Percentiles rank a stretch among this genome's conserved stretches.
Conservation (phyloP, 1,140 invertebrate genomes). For the Aphaenogaster ashmeadi region DNA sequence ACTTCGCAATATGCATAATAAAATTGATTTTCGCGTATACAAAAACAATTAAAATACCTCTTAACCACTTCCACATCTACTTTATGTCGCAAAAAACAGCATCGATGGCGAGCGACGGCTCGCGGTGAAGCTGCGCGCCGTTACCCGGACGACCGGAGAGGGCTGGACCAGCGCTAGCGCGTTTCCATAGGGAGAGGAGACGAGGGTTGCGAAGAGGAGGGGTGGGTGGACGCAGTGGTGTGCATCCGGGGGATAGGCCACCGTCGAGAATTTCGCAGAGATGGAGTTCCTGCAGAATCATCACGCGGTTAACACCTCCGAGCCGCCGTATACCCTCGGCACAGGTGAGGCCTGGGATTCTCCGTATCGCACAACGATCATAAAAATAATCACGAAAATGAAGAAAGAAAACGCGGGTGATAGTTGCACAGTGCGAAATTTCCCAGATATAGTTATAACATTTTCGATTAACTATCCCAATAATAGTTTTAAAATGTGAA, state of each 20-base stretch:
- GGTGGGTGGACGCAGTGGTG: constrained; percentile 79
- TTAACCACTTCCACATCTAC: neutral
- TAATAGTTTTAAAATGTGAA: neutral
- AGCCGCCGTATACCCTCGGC: constrained; percentile 85
- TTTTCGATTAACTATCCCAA: neutral
- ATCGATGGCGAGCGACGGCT: constrained; percentile 50
- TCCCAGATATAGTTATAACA: neutral
- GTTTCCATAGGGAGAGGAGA: constrained; percentile 79
- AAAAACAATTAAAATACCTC: neutral
- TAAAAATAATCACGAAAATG: neutral
- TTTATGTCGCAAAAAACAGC: constrained; percentile 25
- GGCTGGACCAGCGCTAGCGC: constrained; percentile 82
- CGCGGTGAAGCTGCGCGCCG: constrained; percentile 74
- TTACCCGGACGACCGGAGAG: constrained; percentile 85
- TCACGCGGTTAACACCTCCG: constrained; percentile 86
- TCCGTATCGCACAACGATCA: neutral
- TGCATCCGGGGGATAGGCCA: constrained; percentile 81
- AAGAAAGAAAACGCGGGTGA: neutral
- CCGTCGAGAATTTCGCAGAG: constrained; percentile 84
- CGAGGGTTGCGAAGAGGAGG: constrained; percentile 74
- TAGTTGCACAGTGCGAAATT: constrained; percentile 9
- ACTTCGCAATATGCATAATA: neutral
- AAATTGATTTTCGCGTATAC: neutral
- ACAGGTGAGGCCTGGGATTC: constrained; percentile 80
- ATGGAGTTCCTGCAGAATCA: constrained; percentile 88